phyloP scores from a whole-genome alignment of 1,140 invertebrate species.

The Brachionus rotundiformis region DNA sequence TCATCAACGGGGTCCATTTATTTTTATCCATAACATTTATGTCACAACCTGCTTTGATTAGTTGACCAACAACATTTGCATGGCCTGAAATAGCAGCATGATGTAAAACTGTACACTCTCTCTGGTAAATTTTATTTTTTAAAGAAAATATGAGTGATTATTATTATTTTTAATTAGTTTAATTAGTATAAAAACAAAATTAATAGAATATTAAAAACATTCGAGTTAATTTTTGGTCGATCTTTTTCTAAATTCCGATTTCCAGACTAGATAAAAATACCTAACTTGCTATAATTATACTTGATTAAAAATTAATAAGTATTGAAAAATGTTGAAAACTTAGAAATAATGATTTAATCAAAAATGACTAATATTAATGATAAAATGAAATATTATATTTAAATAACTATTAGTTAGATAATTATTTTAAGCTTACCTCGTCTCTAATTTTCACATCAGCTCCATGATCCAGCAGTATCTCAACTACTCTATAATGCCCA shows the following conservation, averaged over 20 bases:
- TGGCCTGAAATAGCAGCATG: constrained; percentile 64
- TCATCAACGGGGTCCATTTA: constrained; percentile 64
- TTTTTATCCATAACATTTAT: constrained; percentile 60
- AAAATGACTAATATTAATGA: too few species aligned
- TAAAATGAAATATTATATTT: too few species aligned
- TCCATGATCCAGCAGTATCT: constrained; percentile 22
- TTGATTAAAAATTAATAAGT: too few species aligned
- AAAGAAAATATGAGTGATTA: not conserved
- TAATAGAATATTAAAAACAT: too few species aligned
- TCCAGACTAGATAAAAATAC: too few species aligned
- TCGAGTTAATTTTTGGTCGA: too few species aligned
- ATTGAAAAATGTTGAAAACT: too few species aligned
- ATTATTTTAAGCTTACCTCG: constrained; percentile 35
- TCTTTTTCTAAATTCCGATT: too few species aligned
- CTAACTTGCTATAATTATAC: too few species aligned
- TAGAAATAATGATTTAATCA: not conserved
- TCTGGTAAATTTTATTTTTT: constrained; percentile 54
- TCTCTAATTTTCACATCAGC: constrained; percentile 50
- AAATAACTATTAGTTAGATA: too few species aligned
- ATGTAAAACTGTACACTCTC: constrained; percentile 60
- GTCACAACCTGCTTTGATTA: constrained; percentile 60
- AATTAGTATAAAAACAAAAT: too few species aligned
- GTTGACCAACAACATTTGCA: constrained; percentile 59
- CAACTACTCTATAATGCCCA: constrained; percentile 52
- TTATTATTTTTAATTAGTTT: too few species aligned